These are phyloP conservation scores for Campaea margaritaria DNA, from an alignment of 2,888 invertebrate species.

Conservation along the genomic window DNA sequence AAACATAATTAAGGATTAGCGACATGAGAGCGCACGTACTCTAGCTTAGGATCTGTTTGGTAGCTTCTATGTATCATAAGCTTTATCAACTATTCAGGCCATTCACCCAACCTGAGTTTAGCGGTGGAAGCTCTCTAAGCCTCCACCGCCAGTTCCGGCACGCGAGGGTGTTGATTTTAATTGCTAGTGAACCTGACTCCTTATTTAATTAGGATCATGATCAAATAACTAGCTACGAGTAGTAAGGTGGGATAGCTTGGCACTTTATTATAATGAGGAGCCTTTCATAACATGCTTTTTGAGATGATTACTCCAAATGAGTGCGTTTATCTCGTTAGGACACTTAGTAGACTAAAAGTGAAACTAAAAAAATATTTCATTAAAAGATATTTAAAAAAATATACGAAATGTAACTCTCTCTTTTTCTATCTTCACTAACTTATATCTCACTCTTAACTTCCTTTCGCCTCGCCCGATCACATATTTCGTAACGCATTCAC, in stretches of 20 bases:
- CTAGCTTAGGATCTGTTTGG: not conserved
- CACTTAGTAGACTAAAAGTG: no score
- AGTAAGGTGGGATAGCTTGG: constrained; percentile 2
- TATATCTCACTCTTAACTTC: no score
- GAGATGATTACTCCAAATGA: no score
- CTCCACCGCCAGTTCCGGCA: not conserved
- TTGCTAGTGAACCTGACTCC: constrained; percentile 12
- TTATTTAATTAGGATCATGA: constrained; percentile 12
- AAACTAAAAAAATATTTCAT: no score
- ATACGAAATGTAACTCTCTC: no score
- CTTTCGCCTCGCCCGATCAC: no score
- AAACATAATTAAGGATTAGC: no score
- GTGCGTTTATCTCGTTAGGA: no score
- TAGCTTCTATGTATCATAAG: no score
- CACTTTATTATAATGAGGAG: not conserved
- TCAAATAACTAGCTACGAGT: constrained; percentile 1
- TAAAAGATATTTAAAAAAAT: no score
- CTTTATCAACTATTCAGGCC: not conserved
- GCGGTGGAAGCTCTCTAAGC: constrained; percentile 2
- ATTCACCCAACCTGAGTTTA: not conserved
- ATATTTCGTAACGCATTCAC: no score
- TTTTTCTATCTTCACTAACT: no score
- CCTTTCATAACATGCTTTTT: not conserved
- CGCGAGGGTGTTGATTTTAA: constrained; percentile 9
- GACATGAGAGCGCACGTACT: not conserved